Conservation (phyloP, 2,113 vertebrate genomes). For the Siphamia tubifer region DNA sequence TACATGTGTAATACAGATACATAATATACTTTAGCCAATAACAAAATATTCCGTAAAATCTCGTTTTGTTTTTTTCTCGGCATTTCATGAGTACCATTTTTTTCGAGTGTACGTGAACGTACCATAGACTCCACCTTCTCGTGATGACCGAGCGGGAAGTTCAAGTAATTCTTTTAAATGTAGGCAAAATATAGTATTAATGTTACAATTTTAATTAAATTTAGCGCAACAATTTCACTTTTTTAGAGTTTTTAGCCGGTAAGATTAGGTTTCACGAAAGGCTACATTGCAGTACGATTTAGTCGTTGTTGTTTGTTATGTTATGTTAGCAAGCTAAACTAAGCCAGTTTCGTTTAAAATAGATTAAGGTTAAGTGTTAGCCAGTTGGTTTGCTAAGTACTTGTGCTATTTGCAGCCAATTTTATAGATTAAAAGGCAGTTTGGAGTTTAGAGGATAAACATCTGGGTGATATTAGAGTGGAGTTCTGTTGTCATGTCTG, state of each 20-base stretch:
- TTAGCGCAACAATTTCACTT: not conserved
- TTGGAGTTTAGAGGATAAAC: too few species aligned
- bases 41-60: too few species aligned
- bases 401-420: too few species aligned
- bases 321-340: not conserved
- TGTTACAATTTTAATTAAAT: not conserved
- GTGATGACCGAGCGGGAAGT: conserved; percentile 49
- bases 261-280: not conserved
- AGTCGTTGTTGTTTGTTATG: not conserved
- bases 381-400: not conserved
- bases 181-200: too few species aligned
- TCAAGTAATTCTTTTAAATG: not conserved
- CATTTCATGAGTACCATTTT: rapidly evolving
- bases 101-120: conserved; percentile 1
- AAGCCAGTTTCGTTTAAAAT: too few species aligned
- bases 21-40: too few species aligned
- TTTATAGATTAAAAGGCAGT: not conserved
- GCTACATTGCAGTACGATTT: not conserved
- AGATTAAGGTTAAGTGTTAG: too few species aligned
- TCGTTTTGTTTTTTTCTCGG: too few species aligned
- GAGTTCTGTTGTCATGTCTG: conserved; percentile 47
- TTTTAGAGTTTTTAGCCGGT: not conserved
- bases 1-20: too few species aligned
- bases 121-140: conserved; percentile 19
- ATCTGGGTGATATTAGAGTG: too few species aligned